Evolutionary conservation across 2,888 invertebrate genomes (phyloP).

Genomic region (Brachypterus glaber): DNA sequence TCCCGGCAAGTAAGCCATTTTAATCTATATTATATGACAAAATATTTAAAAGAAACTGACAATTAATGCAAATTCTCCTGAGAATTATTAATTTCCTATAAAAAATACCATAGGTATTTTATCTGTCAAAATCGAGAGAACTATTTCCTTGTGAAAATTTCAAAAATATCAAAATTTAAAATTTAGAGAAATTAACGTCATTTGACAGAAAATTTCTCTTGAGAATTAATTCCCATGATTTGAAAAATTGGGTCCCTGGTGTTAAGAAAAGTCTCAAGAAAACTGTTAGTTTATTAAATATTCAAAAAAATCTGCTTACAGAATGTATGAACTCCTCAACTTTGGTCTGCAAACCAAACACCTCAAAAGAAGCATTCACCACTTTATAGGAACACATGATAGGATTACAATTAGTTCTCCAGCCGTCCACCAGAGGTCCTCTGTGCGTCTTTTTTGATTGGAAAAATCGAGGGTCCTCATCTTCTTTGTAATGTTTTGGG

Average conservation of each 20-base stretch:
- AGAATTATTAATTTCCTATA: too few species aligned
- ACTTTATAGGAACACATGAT: conserved; percentile 93
- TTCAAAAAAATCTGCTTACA: conserved; percentile 41
- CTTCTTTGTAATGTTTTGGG: conserved; percentile 79
- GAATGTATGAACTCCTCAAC: conserved; percentile 83
- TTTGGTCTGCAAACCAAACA: conserved; percentile 84
- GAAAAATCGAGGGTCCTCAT: conserved; percentile 79
- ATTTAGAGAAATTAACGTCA: neutral
- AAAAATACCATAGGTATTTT: too few species aligned
- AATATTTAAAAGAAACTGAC: too few species aligned
- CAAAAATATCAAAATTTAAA: too few species aligned
- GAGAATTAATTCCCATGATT: neutral
- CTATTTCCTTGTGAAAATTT: too few species aligned
- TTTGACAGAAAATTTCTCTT: neutral
- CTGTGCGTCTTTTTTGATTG: conserved; percentile 74
- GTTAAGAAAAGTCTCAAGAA: neutral
- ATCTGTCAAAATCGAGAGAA: too few species aligned
- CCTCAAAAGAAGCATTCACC: conserved; percentile 78
- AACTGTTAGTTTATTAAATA: neutral
- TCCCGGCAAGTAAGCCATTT: too few species aligned
- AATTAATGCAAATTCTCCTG: too few species aligned
- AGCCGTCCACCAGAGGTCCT: conserved; percentile 76
- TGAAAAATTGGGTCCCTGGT: neutral
- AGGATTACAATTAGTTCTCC: conserved; percentile 64
- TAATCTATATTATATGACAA: too few species aligned